A percentile compares a stretch with the other conserved stretches of the same genome.
Evolutionary conservation across 2,888 invertebrate genomes (phyloP).

Genomic region (Hylaea fasciaria): DNA sequence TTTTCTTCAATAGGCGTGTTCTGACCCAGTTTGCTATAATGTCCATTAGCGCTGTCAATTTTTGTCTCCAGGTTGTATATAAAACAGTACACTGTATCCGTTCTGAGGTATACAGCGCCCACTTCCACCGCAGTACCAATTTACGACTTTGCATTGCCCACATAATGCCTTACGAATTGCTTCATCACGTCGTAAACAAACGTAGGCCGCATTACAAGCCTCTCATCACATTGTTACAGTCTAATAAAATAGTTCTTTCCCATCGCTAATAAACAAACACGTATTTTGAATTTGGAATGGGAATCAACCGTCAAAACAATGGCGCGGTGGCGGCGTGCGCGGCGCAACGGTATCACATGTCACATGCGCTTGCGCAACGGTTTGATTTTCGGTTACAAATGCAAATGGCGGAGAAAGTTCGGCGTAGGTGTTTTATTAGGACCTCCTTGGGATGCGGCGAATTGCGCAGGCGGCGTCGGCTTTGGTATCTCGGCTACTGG

Average conservation of each 20-base stretch:
- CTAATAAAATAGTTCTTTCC: constrained; percentile 41
- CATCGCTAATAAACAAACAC: constrained; percentile 41
- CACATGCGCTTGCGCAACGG: constrained; percentile 29
- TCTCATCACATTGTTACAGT: constrained; percentile 36
- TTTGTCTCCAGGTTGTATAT: constrained; percentile 12
- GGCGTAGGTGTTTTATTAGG: constrained; percentile 44
- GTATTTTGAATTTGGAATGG: constrained; percentile 34
- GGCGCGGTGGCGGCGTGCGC: constrained; percentile 28
- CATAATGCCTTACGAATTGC: constrained; percentile 25
- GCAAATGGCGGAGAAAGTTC: constrained; percentile 47
- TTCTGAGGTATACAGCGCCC: constrained; percentile 8
- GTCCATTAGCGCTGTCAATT: neutral
- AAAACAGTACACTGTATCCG: constrained; percentile 12
- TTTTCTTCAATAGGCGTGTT: no score
- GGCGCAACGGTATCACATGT: constrained; percentile 38
- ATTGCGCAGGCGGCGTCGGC: constrained; percentile 30
- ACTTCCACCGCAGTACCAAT: constrained; percentile 16
- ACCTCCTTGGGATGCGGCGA: constrained; percentile 31
- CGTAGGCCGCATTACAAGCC: constrained; percentile 23
- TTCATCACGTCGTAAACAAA: constrained; percentile 29
- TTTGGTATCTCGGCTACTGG: neutral
- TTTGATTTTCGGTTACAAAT: constrained; percentile 37
- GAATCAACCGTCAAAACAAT: constrained; percentile 42
- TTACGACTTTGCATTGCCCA: constrained; percentile 27
- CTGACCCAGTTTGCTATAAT: no score